A percentile compares a stretch with the other conserved stretches of the same genome.
phyloP scores from a whole-genome alignment of 2,888 invertebrate genomes.

The Clivina fossor region DNA sequence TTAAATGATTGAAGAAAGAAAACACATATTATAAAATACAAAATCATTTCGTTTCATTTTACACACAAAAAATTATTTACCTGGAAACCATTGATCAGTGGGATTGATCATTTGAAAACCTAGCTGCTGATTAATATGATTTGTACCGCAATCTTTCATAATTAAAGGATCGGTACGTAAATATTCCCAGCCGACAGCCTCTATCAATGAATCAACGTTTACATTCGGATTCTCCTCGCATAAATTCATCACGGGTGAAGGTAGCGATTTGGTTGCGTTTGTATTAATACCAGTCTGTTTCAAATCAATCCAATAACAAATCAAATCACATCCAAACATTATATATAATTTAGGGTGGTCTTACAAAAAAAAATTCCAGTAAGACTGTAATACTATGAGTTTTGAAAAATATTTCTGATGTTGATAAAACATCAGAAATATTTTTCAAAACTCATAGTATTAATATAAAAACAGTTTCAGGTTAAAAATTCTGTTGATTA shows the following conservation, averaged over 20 bases:
- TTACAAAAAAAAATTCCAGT: too few species aligned
- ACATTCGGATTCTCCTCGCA: constrained; percentile 72
- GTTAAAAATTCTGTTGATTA: too few species aligned
- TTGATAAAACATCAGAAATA: too few species aligned
- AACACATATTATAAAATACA: constrained; percentile 1
- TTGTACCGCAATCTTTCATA: constrained; percentile 71
- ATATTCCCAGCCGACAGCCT: constrained; percentile 82
- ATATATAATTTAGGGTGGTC: neutral
- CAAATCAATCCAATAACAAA: neutral
- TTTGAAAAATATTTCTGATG: too few species aligned
- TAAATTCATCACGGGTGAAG: constrained; percentile 76
- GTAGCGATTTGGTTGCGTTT: constrained; percentile 83
- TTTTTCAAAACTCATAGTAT: too few species aligned
- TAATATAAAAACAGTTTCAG: too few species aligned
- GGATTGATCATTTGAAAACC: constrained; percentile 87
- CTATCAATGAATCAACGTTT: constrained; percentile 70
- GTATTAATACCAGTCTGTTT: constrained; percentile 77
- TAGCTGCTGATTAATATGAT: constrained; percentile 71
- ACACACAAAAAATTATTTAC: constrained; percentile 53
- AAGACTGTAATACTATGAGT: too few species aligned
- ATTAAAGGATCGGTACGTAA: constrained; percentile 70
- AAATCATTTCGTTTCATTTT: neutral
- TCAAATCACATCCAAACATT: neutral
- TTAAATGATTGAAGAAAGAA: constrained; percentile 47
- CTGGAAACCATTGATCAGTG: constrained; percentile 85